phyloP scores from a whole-genome alignment of 2,888 invertebrate genomes.

The Argyresthia albistria region DNA sequence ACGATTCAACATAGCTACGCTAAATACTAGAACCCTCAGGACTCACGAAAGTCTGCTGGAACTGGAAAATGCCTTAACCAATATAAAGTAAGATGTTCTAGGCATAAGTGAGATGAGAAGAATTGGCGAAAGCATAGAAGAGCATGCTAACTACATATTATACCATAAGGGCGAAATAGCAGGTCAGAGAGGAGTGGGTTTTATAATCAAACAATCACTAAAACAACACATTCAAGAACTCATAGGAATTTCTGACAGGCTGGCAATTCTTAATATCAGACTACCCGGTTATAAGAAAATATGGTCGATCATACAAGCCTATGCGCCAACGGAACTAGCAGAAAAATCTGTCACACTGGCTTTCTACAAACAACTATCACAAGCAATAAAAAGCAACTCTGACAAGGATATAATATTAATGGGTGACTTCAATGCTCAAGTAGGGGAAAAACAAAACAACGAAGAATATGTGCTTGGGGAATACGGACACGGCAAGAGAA shows the following conservation, averaged over 20 bases:
- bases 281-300: slow-evolving; percentile 8
- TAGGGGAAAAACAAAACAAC: no score
- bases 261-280: slow-evolving; percentile 12
- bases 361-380: slow-evolving; percentile 11
- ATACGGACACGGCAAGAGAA: no score
- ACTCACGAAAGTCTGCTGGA: no score
- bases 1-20: no score
- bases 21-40: no score
- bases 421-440: slow-evolving; percentile 14
- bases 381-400: background rate
- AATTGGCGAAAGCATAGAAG: background rate
- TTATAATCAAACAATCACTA: slow-evolving; percentile 10
- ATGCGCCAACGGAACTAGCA: slow-evolving; percentile 16
- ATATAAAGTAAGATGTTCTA: no score
- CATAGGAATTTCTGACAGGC: slow-evolving; percentile 12
- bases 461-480: background rate
- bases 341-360: slow-evolving; percentile 2
- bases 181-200: slow-evolving; percentile 13
- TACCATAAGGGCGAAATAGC: slow-evolving; percentile 13
- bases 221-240: slow-evolving; percentile 13
- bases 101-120: background rate
- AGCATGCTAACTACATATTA: background rate
- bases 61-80: no score
- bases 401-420: slow-evolving; percentile 12
- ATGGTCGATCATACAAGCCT: slow-evolving; percentile 11